Base-by-base conservation (phyloP, 2,888 invertebrate genomes). In the Boloria euphrosyne region DNA sequence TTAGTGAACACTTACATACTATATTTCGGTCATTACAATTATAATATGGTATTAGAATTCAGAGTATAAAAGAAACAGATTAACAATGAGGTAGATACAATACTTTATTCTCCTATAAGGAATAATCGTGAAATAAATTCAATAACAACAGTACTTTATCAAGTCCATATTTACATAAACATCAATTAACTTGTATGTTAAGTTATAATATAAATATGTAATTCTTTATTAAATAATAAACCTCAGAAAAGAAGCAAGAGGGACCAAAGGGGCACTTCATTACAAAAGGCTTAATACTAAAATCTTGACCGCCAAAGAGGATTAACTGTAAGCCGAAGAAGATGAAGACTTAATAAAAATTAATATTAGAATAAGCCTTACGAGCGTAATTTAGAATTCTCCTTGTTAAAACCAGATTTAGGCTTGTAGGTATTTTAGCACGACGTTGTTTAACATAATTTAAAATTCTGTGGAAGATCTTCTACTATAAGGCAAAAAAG, bases 231-330 rank as follows among this genome's bases (percentile, higher is more conserved):
- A 55, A 44, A 38, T 10, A 38, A 38, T 38, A 38, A 57, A 46
- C 16, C 46, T 16, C 10, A 46, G 46, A 57, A 57, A 16, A 75
- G 80, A 82, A 80, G 78, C 80, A 83, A 85, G 80, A 78, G 78
- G 73, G 76, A 81, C 78, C 78, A 80, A 78, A 77, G 75, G 78
- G 80, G 82, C 80, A 84, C 83, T 87, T 87, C 84, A 85, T 88
- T 87, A 88, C 83, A 86, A 84, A 85, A 84, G 84, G 86, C 82
- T 89, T 87, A 82, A 85, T 82, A 83, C 79, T 74, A 78, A 82
- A 86, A 83, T 78, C 81, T 79, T 78, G 76, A 78, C 78, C 82
- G 78, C 77, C 77, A 78, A 80, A 80, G 78, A 75, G 80, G 85
- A 84, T 87, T 86, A 80, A 79, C 62, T 52, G 47, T 67, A 53